Base-by-base conservation (phyloP, 2,113 vertebrate genomes). In the Agapornis roseicollis region DNA sequence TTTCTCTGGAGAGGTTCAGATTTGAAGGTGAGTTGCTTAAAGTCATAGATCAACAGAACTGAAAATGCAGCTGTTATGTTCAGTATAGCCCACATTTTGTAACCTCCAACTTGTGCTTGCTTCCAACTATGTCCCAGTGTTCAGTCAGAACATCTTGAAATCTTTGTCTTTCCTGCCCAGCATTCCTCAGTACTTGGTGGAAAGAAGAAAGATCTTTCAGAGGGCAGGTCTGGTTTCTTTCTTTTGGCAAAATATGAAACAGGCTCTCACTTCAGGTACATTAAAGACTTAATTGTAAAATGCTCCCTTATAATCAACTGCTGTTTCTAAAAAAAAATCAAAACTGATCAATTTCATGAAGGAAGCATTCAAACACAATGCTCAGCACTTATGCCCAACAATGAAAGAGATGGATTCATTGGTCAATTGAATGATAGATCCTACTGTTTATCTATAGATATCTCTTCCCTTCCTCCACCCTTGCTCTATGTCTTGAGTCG, bases 11-110 rank as follows among this genome's bases (percentile, higher is more conserved):
- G 82, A 68, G 14, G 9, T 49, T 79, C 60, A 71, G 17, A 80
- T 91, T 93, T 90, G 69, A 94, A 88, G 56, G 55, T 84, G 82
- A 93, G 91, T 91, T 96, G 29, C 69, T 60, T 92, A 27, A 93
- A 90, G 55, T 86, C 88, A 86, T 63, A 84, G 60, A 86, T 78
- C 68, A 90, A 49, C 72, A 50, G 76, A 88, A 74, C 19, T 71
- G 24, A 86, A 91, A 96, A 94, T n/a, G 60, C 63, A 85, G n/a
- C 52, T 80, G 46, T 80, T 88, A 63, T 53, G 13, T 42, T 88
- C 31, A 50, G 9, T 71, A 52, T 24, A 84, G 25, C 29, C 64
- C 37, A 58, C 22, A 41, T 90, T 39, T 78, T 68, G 6, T 81
- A 88, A 81, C 4, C 9, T 13, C 1, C 4, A 49, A 33, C 29